Evolutionary conservation across 2,797 vertebrate species (phyloP).

Genomic region (Eulemur albifrons): DNA sequence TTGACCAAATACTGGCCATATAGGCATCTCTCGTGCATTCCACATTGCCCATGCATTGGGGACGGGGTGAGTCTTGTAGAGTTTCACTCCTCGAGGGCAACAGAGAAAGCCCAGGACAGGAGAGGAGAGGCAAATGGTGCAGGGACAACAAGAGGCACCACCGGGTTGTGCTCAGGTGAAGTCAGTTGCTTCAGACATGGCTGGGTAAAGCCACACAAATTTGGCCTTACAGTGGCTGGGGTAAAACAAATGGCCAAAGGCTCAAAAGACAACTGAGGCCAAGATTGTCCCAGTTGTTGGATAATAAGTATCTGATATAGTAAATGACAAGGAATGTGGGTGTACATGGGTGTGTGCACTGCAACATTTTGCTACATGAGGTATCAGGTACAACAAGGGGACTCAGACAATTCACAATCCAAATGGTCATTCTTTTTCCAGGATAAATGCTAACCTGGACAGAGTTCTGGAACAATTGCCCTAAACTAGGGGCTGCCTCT

Average conservation of each 20-base stretch:
- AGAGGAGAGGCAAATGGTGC: background rate
- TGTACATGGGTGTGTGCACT: background rate
- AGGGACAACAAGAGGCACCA: background rate
- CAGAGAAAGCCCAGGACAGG: background rate
- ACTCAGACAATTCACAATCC: background rate
- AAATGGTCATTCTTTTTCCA: background rate
- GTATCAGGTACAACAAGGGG: background rate
- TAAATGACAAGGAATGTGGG: background rate
- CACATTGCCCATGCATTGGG: background rate
- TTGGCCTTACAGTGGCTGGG: background rate
- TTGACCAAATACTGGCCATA: background rate
- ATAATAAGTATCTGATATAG: background rate
- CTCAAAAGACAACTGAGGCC: background rate
- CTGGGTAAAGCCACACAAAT: background rate
- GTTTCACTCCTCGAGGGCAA: background rate
- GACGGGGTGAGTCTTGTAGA: background rate
- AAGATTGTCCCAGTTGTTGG: background rate
- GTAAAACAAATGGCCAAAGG: background rate
- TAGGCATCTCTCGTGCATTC: background rate
- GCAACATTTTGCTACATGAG: background rate
- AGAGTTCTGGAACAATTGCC: background rate
- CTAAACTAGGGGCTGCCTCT: background rate
- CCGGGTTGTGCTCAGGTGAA: background rate
- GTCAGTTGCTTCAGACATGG: background rate
- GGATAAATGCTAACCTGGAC: background rate